phyloP scores from a whole-genome alignment of 2,888 invertebrate genomes.

The Autographa pulchrina region DNA sequence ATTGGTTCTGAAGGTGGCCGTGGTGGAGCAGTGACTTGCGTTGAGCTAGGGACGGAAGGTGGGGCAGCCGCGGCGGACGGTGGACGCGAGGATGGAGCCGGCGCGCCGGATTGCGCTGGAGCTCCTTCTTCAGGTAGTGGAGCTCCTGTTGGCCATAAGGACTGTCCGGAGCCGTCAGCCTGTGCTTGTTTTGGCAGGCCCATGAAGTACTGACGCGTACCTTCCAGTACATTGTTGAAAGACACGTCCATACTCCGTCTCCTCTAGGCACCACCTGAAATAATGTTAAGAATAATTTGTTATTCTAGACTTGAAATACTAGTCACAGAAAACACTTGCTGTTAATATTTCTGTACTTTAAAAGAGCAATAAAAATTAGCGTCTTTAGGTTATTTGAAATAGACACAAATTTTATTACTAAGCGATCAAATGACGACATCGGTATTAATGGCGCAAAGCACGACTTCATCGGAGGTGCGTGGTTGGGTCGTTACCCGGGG shows the following conservation, averaged over 20 bases:
- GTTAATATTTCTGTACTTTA: slow-evolving; percentile 9
- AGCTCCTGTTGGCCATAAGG: slow-evolving; percentile 77
- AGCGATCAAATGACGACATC: slow-evolving; percentile 49
- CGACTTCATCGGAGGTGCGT: slow-evolving; percentile 66
- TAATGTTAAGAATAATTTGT: slow-evolving; percentile 32
- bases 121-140: slow-evolving; percentile 80
- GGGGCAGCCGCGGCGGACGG: slow-evolving; percentile 87
- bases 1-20: slow-evolving; percentile 85
- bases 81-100: slow-evolving; percentile 83
- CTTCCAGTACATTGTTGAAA: slow-evolving; percentile 94
- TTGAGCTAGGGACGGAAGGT: slow-evolving; percentile 72
- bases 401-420: neutral
- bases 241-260: slow-evolving; percentile 92
- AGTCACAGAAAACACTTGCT: neutral
- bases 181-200: slow-evolving; percentile 91
- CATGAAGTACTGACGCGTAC: slow-evolving; percentile 95
- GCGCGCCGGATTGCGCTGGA: slow-evolving; percentile 83
- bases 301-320: neutral
- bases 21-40: slow-evolving; percentile 76
- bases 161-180: slow-evolving; percentile 78
- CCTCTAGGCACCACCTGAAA: slow-evolving; percentile 76
- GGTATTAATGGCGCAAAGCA: slow-evolving; percentile 62
- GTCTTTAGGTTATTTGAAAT: too few relatives aligned
- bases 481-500: slow-evolving; percentile 82
- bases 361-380: too few relatives aligned